phyloP scores from a whole-genome alignment of 2,113 vertebrate genomes.

The Sialia sialis region DNA sequence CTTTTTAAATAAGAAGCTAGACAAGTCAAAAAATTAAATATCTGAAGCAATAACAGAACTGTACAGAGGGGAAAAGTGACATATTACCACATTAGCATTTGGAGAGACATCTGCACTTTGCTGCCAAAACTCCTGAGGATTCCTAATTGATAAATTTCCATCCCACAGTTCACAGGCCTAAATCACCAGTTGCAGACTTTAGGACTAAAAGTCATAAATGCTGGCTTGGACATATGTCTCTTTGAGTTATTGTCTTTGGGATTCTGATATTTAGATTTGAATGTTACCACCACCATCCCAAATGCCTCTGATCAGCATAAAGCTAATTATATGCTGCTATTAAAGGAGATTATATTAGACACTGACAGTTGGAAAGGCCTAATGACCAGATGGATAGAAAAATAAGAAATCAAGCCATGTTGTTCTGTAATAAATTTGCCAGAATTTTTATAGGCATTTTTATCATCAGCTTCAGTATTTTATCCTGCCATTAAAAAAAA shows the following conservation, averaged over 20 bases:
- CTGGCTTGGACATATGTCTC: slow-evolving; percentile 58
- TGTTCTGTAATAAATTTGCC: slow-evolving; percentile 59
- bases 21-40: background rate
- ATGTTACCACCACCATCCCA: slow-evolving; percentile 16
- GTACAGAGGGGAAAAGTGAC: background rate
- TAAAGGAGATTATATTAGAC: slow-evolving; percentile 71
- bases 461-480: slow-evolving; percentile 50
- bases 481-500: background rate
- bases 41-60: background rate
- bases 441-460: slow-evolving; percentile 60
- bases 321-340: slow-evolving; percentile 70
- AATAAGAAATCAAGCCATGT: slow-evolving; percentile 30
- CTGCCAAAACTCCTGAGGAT: slow-evolving; percentile 38
- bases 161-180: slow-evolving; percentile 26
- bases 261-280: slow-evolving; percentile 63
- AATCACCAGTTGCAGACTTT: slow-evolving; percentile 51
- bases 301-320: slow-evolving; percentile 66
- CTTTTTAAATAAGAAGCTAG: background rate
- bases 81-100: background rate
- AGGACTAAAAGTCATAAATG: slow-evolving; percentile 46
- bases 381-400: slow-evolving; percentile 72
- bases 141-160: slow-evolving; percentile 55
- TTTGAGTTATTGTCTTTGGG: slow-evolving; percentile 57
- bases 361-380: slow-evolving; percentile 75
- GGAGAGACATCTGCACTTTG: background rate